Percentiles rank a stretch among this genome's conserved stretches.
Conservation (phyloP, 2,113 vertebrate species). For the Lepus timidus region DNA sequence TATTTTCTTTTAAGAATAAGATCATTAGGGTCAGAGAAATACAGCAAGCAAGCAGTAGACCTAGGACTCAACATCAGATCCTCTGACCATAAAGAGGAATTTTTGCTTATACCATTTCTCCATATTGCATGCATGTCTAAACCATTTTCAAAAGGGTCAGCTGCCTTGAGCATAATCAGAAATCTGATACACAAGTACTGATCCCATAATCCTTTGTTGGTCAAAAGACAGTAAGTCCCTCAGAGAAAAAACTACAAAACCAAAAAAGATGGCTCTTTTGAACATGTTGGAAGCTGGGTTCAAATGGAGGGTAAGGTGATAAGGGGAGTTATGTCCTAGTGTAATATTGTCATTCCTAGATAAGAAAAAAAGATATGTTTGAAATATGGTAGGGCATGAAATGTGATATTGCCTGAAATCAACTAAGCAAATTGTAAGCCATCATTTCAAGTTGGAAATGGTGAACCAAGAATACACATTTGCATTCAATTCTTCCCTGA, state of each 20-base stretch:
- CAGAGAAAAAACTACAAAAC: neutral
- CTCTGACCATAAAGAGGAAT: neutral
- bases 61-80: neutral
- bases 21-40: neutral
- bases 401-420: constrained; percentile 42
- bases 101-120: constrained; percentile 6
- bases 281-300: neutral
- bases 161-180: constrained; percentile 10
- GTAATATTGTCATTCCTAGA: neutral
- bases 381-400: constrained; percentile 41
- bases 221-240: neutral
- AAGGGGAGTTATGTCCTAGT: neutral
- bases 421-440: constrained; percentile 1
- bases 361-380: neutral
- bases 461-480: neutral
- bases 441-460: constrained; percentile 46
- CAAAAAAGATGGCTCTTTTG: constrained; percentile 17
- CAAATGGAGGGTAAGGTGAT: neutral
- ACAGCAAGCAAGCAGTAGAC: neutral
- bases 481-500: constrained; percentile 7
- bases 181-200: neutral
- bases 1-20: neutral
- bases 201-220: neutral
- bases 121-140: neutral
- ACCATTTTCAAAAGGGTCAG: constrained; percentile 8